Base-by-base conservation (phyloP, 2,888 invertebrate species). In the Theodoxus fluviatilis region DNA sequence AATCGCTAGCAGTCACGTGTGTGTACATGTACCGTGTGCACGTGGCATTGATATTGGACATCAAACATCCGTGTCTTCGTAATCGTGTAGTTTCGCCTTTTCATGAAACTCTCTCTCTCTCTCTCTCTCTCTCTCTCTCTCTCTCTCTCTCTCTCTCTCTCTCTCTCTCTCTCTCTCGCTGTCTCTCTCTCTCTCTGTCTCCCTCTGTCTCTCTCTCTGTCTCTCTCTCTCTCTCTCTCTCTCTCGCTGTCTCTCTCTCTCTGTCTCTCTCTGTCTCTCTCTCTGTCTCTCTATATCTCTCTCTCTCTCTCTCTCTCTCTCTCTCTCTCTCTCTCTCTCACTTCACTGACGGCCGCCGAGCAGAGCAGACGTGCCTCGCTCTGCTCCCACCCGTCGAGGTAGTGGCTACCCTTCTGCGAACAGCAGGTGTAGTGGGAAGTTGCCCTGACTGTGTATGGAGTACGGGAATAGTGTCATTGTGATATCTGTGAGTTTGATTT, bases 141-240 rank as follows among this genome's bases (percentile, higher is more conserved):
- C 35, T 22, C 35, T 33, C 52, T 69, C 33, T 40, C 49, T 22
- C 69, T 47, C 49, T n/a, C 18, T 28, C 63, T 33, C 40, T n/a
- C 22, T 33, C 28, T 33, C 35, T n/a, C 33, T n/a, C 22, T 33
- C 52, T 33, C 18, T 33, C 35, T n/a, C 52, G n/a, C 49, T 33
- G 7, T 18, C 49, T n/a, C 33, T 37, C 33, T 43, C 52, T 25
- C 35, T 22, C 35, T 67, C 33, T 33, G 18, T 22, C 31, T 52
- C 52, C 22, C 6, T 37, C 6, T 38, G n/a, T 12, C 31, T 37
- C 64, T 35, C n/a, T 31, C 9, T 35, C 18, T 57, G 35, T 12
- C 47, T 37, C 47, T 25, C 47, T n/a, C 47, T 33, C 61, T 18
- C 28, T 43, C 40, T 12, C 40, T 31, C 68, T 31, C 40, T 15